Evolutionary conservation across 2,113 vertebrate genomes (phyloP).

Genomic region (Gymnogyps californianus): DNA sequence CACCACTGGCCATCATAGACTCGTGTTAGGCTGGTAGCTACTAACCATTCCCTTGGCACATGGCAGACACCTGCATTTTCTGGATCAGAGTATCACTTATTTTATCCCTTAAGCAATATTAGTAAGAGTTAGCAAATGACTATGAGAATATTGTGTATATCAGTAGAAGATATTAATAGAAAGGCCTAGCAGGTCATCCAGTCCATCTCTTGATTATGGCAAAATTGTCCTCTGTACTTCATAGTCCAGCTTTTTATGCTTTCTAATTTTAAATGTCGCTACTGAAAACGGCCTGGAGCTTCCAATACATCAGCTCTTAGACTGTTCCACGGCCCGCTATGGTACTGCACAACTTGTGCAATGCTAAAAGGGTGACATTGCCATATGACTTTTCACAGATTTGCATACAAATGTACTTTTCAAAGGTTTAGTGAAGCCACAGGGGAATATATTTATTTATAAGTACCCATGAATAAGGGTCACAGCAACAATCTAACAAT

Average conservation of each 20-base stretch:
- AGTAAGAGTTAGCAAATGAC: background rate
- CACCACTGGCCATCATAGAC: background rate
- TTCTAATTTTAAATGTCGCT: background rate
- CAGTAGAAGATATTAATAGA: background rate
- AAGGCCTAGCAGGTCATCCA: background rate
- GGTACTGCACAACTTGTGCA: background rate
- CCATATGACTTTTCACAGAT: background rate
- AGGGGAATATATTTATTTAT: conserved; percentile 27
- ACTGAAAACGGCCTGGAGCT: background rate
- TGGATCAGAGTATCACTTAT: background rate
- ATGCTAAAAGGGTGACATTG: background rate
- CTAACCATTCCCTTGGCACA: background rate
- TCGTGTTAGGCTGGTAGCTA: background rate
- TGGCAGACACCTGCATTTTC: background rate
- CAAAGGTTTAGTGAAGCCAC: conserved; percentile 13
- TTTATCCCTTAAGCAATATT: background rate
- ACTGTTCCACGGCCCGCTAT: background rate
- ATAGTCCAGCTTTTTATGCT: background rate
- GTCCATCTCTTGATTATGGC: background rate
- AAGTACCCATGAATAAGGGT: background rate
- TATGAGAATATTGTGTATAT: background rate
- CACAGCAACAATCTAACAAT: background rate
- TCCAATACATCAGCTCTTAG: background rate
- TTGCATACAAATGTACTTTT: conserved; percentile 26
- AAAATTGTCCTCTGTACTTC: background rate